Conservation (phyloP, 2,888 invertebrate species). For the Tetranychus truncatus region DNA sequence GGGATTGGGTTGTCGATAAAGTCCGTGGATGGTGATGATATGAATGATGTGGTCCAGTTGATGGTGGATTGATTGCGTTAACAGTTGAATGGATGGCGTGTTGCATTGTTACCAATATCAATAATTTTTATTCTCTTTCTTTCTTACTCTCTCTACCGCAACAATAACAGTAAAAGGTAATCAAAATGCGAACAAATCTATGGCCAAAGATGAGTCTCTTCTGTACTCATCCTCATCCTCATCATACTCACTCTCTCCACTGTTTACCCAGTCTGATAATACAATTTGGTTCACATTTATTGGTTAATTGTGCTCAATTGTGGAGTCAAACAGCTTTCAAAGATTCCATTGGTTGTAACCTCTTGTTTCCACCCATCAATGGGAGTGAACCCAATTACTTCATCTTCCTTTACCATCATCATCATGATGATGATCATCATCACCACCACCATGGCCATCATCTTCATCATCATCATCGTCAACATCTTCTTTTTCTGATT, state of each 20-base stretch:
- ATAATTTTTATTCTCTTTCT: not conserved
- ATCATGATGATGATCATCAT: not conserved
- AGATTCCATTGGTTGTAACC: not conserved
- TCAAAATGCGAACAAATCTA: not conserved
- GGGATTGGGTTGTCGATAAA: not conserved
- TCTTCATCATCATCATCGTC: not conserved
- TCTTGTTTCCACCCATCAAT: not conserved
- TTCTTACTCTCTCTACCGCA: not conserved
- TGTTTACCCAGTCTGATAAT: not conserved
- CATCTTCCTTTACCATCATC: not conserved
- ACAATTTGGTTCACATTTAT: not conserved
- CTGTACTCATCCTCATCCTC: not conserved
- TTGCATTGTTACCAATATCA: not conserved
- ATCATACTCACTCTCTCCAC: not conserved
- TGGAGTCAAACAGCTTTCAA: not conserved
- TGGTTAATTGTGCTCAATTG: conserved; percentile 1
- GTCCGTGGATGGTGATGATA: not conserved
- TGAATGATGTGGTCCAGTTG: not conserved
- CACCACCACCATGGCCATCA: not conserved
- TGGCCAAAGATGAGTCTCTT: not conserved
- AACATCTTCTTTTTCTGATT: not conserved
- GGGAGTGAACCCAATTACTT: not conserved
- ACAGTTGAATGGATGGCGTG: not conserved
- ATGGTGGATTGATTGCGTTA: not conserved
- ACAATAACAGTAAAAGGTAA: not conserved